Evolutionary conservation across 2,888 invertebrate species (phyloP).

Genomic region (Diaphora mendica): DNA sequence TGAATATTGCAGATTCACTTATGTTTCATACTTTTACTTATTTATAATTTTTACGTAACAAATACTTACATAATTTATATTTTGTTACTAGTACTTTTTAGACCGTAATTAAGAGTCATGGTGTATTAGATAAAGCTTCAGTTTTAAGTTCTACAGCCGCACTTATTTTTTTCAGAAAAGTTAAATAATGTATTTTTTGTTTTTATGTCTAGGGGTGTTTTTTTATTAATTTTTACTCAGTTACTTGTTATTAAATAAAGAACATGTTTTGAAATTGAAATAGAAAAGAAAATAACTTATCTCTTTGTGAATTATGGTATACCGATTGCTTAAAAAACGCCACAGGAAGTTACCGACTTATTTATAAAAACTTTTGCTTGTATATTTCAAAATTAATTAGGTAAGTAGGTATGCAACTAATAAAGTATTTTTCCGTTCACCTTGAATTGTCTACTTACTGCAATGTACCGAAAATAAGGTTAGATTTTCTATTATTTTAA

Average conservation of each 20-base stretch:
- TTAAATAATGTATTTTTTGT: not conserved
- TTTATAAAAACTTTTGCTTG: not conserved
- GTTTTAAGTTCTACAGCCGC: not conserved
- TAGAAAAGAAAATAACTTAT: not conserved
- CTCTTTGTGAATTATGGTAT: slow-evolving; percentile 1
- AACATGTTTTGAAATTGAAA: not conserved
- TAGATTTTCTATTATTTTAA: slow-evolving; percentile 10
- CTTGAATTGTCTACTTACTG: slow-evolving; percentile 16
- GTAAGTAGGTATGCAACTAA: not conserved
- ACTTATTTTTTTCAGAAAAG: not conserved
- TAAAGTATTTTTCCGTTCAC: slow-evolving; percentile 14
- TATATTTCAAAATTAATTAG: not conserved
- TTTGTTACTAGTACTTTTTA: not conserved
- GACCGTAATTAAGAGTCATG: not conserved
- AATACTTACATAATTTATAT: not conserved
- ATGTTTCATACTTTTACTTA: not conserved
- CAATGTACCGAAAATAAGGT: not conserved
- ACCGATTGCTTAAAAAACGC: not conserved
- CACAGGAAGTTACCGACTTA: not conserved
- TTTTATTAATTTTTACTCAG: not conserved
- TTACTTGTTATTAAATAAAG: not conserved
- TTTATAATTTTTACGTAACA: slow-evolving; percentile 11
- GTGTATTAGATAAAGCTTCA: not conserved
- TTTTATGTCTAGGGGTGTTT: not conserved
- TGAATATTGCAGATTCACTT: slow-evolving; percentile 7